Evolutionary conservation across 1,140 invertebrate species (phyloP).

Genomic region (Drosophila repletoides): DNA sequence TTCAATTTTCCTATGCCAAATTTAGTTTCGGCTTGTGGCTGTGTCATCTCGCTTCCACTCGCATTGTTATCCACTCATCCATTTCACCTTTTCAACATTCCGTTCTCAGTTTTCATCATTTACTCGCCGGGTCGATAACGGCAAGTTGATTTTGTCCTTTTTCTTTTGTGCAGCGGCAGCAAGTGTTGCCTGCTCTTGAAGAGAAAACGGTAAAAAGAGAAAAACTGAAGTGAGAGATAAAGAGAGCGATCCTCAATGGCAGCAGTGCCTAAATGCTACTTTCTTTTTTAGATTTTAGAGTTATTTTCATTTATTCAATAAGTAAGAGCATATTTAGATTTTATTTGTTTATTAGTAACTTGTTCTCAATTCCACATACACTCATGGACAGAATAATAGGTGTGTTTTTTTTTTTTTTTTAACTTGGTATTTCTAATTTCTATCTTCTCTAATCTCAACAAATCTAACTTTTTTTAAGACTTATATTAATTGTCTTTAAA

Average conservation of each 20-base stretch:
- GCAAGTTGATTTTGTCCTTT: slow-evolving; percentile 32
- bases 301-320: no score
- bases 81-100: slow-evolving; percentile 15
- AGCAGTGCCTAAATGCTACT: background rate
- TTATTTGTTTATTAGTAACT: no score
- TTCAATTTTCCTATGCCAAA: slow-evolving; percentile 10
- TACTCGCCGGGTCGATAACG: slow-evolving; percentile 23
- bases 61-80: background rate
- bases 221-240: background rate
- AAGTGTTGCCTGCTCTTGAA: no score
- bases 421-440: no score
- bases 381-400: no score
- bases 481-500: no score
- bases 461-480: no score
- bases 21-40: slow-evolving; percentile 1
- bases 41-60: slow-evolving; percentile 13
- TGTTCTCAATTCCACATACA: no score
- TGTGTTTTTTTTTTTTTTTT: no score
- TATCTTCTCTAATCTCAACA: no score
- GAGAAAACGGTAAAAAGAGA: slow-evolving; percentile 14
- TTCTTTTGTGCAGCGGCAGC: slow-evolving; percentile 13
- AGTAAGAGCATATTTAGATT: no score
- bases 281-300: no score
- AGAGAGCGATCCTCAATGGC: slow-evolving; percentile 21
- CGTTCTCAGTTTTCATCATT: background rate